Evolutionary conservation across 2,888 invertebrate species (phyloP).

Genomic region (Dimorphilus gyrociliatus): DNA sequence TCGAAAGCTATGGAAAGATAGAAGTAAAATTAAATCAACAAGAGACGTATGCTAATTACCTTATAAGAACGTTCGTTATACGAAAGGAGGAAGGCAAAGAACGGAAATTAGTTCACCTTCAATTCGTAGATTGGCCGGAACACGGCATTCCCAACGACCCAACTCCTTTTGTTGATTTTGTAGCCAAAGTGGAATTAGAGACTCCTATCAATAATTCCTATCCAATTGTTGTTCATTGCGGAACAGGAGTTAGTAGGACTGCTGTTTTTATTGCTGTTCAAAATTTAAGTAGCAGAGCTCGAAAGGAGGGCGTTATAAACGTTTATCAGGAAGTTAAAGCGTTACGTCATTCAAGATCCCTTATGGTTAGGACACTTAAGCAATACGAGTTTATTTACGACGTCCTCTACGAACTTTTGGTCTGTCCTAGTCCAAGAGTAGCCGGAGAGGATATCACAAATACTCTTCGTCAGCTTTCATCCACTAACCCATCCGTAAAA

Average conservation of each 20-base stretch:
- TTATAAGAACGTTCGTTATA: slow-evolving; percentile 32
- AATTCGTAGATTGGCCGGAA: slow-evolving; percentile 32
- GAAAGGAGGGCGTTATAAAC: slow-evolving; percentile 24
- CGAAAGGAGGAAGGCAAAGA: neutral
- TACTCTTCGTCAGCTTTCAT: slow-evolving; percentile 15
- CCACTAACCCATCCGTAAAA: slow-evolving; percentile 14
- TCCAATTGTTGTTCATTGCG: slow-evolving; percentile 33
- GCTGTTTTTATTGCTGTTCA: slow-evolving; percentile 34
- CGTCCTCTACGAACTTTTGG: slow-evolving; percentile 27
- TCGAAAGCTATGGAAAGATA: slow-evolving; percentile 65
- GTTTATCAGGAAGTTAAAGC: slow-evolving; percentile 21
- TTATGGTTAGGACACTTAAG: slow-evolving; percentile 31
- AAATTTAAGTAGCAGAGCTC: slow-evolving; percentile 27
- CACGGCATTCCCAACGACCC: slow-evolving; percentile 28
- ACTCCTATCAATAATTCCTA: slow-evolving; percentile 3
- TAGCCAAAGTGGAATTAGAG: slow-evolving; percentile 10
- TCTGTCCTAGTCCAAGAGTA: slow-evolving; percentile 19
- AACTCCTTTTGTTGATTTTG: slow-evolving; percentile 28
- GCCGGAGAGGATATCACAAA: slow-evolving; percentile 16
- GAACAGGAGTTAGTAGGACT: slow-evolving; percentile 32
- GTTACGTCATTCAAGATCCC: slow-evolving; percentile 24
- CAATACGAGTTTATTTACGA: slow-evolving; percentile 35
- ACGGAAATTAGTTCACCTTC: slow-evolving; percentile 16
- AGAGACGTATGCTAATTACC: slow-evolving; percentile 79
- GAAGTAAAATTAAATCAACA: slow-evolving; percentile 69